A percentile compares a stretch with the other conserved stretches of the same genome.
These are phyloP conservation scores for Oryzias melastigma DNA, from an alignment of 2,113 vertebrate species.

Conservation along the genomic window DNA sequence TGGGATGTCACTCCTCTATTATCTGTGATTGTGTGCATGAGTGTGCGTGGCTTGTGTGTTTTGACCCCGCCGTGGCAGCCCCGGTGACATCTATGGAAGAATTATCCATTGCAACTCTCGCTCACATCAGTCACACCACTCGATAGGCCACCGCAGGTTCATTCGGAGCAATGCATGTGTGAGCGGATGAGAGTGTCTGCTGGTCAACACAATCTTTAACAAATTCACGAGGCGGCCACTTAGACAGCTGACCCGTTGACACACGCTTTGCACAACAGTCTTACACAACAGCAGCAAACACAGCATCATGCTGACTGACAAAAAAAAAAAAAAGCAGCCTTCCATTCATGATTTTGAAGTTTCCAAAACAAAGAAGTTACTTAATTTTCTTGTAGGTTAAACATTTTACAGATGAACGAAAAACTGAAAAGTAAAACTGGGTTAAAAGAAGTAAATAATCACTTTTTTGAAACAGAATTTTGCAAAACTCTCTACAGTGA, in stretches of 20 bases:
- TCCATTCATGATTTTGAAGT: background rate
- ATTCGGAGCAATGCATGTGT: constrained; percentile 39
- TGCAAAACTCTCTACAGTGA: too few species aligned
- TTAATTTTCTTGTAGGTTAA: background rate
- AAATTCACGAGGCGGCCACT: constrained; percentile 59
- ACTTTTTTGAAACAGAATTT: background rate
- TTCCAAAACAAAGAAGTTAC: too few species aligned
- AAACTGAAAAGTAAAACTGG: background rate
- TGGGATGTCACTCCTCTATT: constrained; percentile 23
- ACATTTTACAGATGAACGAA: background rate
- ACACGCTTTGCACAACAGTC: constrained; percentile 13
- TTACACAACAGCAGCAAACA: constrained; percentile 3
- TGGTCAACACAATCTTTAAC: constrained; percentile 59
- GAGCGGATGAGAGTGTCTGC: constrained; percentile 1
- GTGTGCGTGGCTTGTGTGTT: constrained; percentile 27
- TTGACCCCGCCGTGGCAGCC: constrained; percentile 62
- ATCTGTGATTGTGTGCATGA: constrained; percentile 19
- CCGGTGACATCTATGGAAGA: constrained; percentile 68
- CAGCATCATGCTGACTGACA: background rate
- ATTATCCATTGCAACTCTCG: constrained; percentile 63
- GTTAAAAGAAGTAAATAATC: background rate
- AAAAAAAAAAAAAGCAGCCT: background rate
- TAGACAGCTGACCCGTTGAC: constrained; percentile 44
- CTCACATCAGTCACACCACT: constrained; percentile 67
- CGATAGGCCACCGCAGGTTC: constrained; percentile 66